These are phyloP conservation scores for Pedionomus torquatus DNA, from an alignment of 2,113 vertebrate genomes.

Conservation along the genomic window DNA sequence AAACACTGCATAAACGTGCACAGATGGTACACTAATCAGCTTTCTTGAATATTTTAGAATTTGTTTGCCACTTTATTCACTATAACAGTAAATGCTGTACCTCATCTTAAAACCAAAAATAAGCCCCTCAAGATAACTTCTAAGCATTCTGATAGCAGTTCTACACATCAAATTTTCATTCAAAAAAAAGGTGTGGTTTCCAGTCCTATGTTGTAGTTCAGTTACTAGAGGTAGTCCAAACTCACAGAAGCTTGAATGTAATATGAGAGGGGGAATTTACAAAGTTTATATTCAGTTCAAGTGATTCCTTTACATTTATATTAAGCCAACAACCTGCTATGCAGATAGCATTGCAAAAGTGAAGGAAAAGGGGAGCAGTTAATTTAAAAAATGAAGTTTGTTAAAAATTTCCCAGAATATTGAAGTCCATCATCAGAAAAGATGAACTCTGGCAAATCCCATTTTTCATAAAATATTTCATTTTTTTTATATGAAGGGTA, in stretches of 20 bases:
- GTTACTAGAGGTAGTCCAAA: neutral
- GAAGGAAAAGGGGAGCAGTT: neutral
- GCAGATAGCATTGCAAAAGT: neutral
- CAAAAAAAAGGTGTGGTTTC: neutral
- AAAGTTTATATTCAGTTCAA: neutral
- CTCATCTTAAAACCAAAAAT: neutral
- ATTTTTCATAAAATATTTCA: neutral
- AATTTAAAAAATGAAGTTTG: neutral
- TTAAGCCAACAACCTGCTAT: neutral
- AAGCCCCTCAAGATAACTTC: neutral
- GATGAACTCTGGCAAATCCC: fast-evolving
- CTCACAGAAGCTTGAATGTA: neutral
- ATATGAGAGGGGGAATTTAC: neutral
- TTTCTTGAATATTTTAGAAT: neutral
- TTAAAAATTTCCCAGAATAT: neutral
- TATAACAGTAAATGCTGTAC: neutral
- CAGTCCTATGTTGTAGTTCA: neutral
- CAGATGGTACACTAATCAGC: neutral
- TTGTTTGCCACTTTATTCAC: neutral
- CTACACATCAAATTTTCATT: neutral
- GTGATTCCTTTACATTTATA: neutral
- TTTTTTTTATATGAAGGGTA: neutral
- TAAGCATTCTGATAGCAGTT: neutral
- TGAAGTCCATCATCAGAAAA: neutral
- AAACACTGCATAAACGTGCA: neutral